Evolutionary conservation across 1,140 invertebrate genomes (phyloP), one percentile per base, ranked within the genome.

Genomic region (Aphelinus certus): DNA sequence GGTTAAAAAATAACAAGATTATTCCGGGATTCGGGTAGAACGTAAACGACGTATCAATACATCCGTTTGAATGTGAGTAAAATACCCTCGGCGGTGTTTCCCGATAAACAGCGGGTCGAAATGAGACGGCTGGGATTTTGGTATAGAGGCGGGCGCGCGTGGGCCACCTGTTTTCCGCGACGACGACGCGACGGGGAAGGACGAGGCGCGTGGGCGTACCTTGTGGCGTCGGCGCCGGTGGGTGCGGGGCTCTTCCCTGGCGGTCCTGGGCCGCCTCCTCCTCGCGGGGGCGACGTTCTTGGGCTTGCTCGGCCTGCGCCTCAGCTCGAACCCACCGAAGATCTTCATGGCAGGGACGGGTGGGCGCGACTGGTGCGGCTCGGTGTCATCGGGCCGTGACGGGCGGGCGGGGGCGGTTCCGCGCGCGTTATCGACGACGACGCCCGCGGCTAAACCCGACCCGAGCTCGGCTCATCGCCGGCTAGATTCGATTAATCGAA

Each of bases 301-400:
- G 3, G 68, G 0, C 9, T 45, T n/a, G 10, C 43, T 57, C 42
- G 49, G 58, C 57, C 51, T 66, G 2, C 73, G 73, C 45, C 73
- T 53, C 0, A 75, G 53, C 61, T 75, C 73, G 43, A 75, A 75
- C 7, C 61, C 73, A 1, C 61, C 66, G 67, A 75, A 70, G 55
- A 75, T 70, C 61, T 58, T 70, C 73, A 75, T 75, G 43, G 7
- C 7, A 7, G n/a, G 57, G 57, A 2, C 2, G 45, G 46, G 9
- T 10, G 10, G 26, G 45, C 49, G 62, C 6, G 42, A n/a, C 10
- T 43, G 10, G 55, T 1, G 42, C 26, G 26, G 26, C 26, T 26
- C 26, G 26, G 26, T 26, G 26, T 26, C 26, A 26, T 26, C 26
- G 26, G 26, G 26, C 26, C 49, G 63, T n/a, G 6, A 6, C n/a